These are phyloP conservation scores for Tetranychus piercei DNA, from an alignment of 2,888 invertebrate genomes.

Conservation along the genomic window DNA sequence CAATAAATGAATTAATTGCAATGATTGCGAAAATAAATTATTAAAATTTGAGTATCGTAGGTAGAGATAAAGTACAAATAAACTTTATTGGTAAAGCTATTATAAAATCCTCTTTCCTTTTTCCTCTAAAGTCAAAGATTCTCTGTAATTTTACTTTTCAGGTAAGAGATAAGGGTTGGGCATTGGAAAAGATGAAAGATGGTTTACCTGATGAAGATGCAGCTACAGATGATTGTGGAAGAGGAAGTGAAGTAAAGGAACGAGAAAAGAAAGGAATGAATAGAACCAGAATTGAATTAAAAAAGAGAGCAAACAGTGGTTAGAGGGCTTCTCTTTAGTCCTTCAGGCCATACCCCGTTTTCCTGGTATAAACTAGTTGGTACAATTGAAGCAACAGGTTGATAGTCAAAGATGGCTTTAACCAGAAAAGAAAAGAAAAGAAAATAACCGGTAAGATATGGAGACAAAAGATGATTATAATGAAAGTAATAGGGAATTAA, in stretches of 20 bases:
- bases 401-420: not conserved
- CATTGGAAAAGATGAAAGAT: not conserved
- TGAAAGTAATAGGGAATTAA: not conserved
- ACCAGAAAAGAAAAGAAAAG: not conserved
- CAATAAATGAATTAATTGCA: too few species aligned
- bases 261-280: not conserved
- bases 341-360: not conserved
- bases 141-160: not conserved
- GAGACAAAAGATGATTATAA: not conserved
- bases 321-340: not conserved
- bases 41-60: too few species aligned
- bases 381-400: not conserved
- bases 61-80: too few species aligned
- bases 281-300: not conserved
- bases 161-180: not conserved
- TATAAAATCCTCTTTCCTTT: too few species aligned
- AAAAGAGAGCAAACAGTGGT: not conserved
- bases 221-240: not conserved
- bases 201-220: not conserved
- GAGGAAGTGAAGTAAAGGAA: not conserved
- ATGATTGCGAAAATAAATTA: too few species aligned
- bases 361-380: not conserved
- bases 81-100: too few species aligned
- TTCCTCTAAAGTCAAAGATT: too few species aligned
- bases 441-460: not conserved